These are phyloP conservation scores for Lagopus muta DNA, from an alignment of 2,113 vertebrate species.

Conservation along the genomic window DNA sequence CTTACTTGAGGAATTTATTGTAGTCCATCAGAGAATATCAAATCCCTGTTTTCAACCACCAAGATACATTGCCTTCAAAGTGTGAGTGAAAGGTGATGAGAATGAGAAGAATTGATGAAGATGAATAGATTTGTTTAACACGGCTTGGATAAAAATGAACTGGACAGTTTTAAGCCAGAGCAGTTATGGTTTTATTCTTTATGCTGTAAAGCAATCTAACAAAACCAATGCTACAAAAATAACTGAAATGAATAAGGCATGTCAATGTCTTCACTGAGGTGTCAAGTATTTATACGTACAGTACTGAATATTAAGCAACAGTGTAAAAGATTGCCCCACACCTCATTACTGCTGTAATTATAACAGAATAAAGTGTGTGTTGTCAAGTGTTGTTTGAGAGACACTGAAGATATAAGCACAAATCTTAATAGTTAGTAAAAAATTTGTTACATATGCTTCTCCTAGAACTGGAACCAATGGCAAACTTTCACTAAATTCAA, in stretches of 20 bases:
- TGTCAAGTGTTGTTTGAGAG: neutral
- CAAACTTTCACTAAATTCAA: slow-evolving; percentile 38
- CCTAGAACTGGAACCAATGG: neutral
- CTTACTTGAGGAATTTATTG: slow-evolving; percentile 51
- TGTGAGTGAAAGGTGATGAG: slow-evolving; percentile 27
- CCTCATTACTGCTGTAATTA: neutral
- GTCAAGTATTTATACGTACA: slow-evolving; percentile 60
- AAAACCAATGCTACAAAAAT: slow-evolving; percentile 59
- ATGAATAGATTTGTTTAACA: neutral
- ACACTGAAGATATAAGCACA: neutral
- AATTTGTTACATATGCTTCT: neutral
- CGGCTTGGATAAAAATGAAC: neutral
- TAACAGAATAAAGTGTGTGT: neutral
- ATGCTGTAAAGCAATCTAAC: slow-evolving; percentile 59
- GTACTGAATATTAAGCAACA: slow-evolving; percentile 68
- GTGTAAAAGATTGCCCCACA: slow-evolving; percentile 11
- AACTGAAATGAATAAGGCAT: slow-evolving; percentile 49
- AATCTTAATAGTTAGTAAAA: neutral
- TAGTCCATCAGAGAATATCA: slow-evolving; percentile 67
- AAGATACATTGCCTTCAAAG: slow-evolving; percentile 30
- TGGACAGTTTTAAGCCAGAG: slow-evolving; percentile 11
- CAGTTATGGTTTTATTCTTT: slow-evolving; percentile 39
- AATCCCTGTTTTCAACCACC: slow-evolving; percentile 60
- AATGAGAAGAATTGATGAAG: neutral
- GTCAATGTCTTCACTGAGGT: slow-evolving; percentile 59